phyloP scores from a whole-genome alignment of 92 coral and sea anemone species.

The Parazoanthus atlanticus region DNA sequence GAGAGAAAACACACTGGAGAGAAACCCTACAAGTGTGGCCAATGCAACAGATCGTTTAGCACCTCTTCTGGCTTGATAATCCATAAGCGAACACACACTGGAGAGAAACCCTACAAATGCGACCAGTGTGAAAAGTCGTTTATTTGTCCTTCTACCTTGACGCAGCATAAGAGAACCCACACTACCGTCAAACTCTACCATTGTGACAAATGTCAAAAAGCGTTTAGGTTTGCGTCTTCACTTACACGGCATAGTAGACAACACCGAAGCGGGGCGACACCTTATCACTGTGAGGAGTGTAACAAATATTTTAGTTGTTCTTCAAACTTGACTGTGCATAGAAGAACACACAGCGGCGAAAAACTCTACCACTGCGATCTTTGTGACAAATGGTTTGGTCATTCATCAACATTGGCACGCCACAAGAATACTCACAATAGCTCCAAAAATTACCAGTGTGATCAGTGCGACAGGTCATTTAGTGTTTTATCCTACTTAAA shows the following conservation, averaged over 20 bases:
- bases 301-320: not conserved
- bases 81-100: not conserved
- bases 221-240: not conserved
- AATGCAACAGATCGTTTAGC: not conserved
- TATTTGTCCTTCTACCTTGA: not conserved
- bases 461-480: not conserved
- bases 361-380: not conserved
- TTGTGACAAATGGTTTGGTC: constrained; percentile 12
- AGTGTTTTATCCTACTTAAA: not conserved
- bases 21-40: not conserved
- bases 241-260: not conserved
- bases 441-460: not conserved
- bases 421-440: not conserved
- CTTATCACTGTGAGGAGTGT: not conserved
- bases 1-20: not conserved
- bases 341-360: not conserved
- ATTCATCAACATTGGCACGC: not conserved
- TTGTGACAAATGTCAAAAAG: not conserved
- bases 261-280: not conserved
- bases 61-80: not conserved
- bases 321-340: not conserved
- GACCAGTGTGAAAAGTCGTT: not conserved
- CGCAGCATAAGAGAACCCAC: not conserved
- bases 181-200: not conserved
- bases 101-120: not conserved